Percentiles rank a stretch among this genome's conserved stretches.
Conservation (phyloP, 2,888 invertebrate genomes). For the Noctua fimbriata region DNA sequence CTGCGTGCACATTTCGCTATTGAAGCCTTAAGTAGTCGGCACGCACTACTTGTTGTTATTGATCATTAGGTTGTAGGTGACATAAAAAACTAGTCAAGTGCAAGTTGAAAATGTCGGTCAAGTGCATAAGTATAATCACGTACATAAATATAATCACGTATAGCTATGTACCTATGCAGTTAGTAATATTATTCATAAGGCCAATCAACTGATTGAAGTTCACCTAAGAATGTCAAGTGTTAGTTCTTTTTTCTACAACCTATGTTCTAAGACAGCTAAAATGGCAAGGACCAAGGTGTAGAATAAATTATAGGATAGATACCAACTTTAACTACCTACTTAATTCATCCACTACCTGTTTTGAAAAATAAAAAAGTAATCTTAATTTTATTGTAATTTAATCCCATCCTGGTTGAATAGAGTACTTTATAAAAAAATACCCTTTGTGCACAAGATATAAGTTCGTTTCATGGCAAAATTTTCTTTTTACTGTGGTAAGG, state of each 20-base stretch:
- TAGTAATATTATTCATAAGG: conserved; percentile 20
- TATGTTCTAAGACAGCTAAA: background rate
- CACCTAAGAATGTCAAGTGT: background rate
- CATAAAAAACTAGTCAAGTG: conserved; percentile 65
- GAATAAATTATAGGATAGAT: background rate
- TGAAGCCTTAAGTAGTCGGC: conserved; percentile 72
- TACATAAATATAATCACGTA: background rate
- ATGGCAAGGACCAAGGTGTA: background rate
- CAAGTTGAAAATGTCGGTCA: conserved; percentile 46
- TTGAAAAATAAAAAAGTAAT: background rate
- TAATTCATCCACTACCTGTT: background rate
- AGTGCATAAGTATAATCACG: conserved; percentile 6
- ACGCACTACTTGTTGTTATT: conserved; percentile 74
- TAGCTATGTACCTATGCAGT: conserved; percentile 8
- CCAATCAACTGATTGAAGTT: conserved; percentile 15
- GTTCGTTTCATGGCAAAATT: background rate
- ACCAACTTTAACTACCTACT: background rate
- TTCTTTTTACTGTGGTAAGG: no score
- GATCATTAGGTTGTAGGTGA: conserved; percentile 69
- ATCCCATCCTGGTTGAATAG: no score
- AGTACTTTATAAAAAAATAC: background rate
- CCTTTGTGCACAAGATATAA: background rate
- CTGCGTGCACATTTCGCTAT: conserved; percentile 72
- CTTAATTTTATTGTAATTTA: background rate
- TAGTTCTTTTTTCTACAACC: background rate